A percentile compares a stretch with the other conserved stretches of the same genome.
Conservation (phyloP, 2,797 vertebrate genomes). For the Peromyscus aztecus region DNA sequence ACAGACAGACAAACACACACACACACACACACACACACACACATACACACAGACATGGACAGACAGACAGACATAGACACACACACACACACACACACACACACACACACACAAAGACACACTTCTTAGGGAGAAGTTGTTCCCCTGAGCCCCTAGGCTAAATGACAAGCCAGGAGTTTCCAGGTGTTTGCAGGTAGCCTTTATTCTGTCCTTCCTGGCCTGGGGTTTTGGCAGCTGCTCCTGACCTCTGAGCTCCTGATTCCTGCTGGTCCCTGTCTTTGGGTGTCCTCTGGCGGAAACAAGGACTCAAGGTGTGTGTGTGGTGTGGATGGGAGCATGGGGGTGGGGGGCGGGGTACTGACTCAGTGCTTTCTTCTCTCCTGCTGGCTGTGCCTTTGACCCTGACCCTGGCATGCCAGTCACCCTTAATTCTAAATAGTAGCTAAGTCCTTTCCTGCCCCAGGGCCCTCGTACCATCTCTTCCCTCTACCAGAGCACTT, state of each 20-base stretch:
- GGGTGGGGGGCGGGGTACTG: too few species aligned
- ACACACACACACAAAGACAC: not conserved
- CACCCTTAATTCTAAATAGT: not conserved
- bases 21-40: not conserved
- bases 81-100: not conserved
- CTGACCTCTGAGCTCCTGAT: not conserved
- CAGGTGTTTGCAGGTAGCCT: not conserved
- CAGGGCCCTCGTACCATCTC: too few species aligned
- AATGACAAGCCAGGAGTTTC: not conserved
- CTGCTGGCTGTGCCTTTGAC: too few species aligned
- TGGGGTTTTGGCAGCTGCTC: not conserved
- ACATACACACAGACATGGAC: too few species aligned
- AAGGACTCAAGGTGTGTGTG: not conserved
- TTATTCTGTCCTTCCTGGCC: not conserved
- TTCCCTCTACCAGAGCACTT: too few species aligned
- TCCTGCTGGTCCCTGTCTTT: not conserved
- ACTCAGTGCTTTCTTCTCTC: not conserved
- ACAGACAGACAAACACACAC: not conserved
- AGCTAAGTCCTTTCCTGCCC: not conserved
- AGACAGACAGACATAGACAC: not conserved
- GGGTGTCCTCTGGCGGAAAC: not conserved
- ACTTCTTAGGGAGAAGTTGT: not conserved
- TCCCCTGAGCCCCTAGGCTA: not conserved
- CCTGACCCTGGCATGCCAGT: not conserved
- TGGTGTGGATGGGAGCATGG: not conserved